Base-by-base conservation (phyloP, 2,113 vertebrate species). In the Lycaon pictus region DNA sequence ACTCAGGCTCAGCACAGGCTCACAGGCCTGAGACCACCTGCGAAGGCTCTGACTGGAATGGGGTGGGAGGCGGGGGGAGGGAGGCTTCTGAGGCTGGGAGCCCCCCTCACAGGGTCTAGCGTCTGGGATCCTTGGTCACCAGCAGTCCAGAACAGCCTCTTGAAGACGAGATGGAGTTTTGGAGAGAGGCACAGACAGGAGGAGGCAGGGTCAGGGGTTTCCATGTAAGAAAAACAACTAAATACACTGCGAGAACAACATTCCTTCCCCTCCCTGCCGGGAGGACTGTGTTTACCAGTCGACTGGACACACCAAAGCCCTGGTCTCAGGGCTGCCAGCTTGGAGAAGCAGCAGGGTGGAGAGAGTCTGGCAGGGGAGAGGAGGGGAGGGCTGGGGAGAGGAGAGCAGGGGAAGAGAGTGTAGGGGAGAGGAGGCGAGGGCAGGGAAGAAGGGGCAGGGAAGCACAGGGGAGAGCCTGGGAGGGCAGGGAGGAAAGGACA, bases 341-440 rank as follows among this genome's bases (percentile, higher is more conserved):
- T 17, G 17, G 27, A 51, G 80, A 60, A 13, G 37, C 10, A 17
- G 58, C 25, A 4, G 55, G 3, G 35, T 8, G 12, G 17, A 17
- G 16, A 43, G 16, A 43, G 27, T 43, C 43, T 43, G n/a, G 7
- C 19, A 23, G 25, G 43, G 23, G 32, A 6, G 16, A 94, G 71
- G 76, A 85, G 19, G 0, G 0, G 53, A 85, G 93, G n/a, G 53
- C 72, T 80, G 56, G 0, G 9, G 12, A 11, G 11, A 16, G 67
- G 16, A 37, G 32, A 22, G 6, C 0, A 7, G 16, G 27, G 35
- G 23, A 11, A 22, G 29, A 2, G 11, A 20, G 23, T 16, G 4
- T 0, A 25, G 15, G 48, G 2, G 32, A n/a, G 9, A 22, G 1
- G 1, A 16, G 27, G 15, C 6, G 10, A 37, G 19, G 37, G 3